Conservation (phyloP, 2,113 vertebrate species). For the Paradoxurus hermaphroditus region DNA sequence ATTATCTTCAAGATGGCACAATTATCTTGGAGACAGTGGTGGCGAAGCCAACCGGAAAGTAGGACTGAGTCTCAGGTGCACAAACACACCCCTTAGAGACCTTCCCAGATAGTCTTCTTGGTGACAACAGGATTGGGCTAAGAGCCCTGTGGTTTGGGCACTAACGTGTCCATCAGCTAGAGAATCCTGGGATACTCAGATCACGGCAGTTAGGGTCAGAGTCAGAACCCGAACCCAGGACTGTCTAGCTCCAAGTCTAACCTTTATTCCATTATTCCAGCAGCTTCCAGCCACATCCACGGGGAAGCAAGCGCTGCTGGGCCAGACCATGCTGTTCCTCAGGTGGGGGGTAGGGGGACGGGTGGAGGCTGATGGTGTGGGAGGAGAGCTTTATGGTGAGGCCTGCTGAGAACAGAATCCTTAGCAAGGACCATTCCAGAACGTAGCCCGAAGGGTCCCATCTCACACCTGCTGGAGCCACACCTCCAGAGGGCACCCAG, state of each 20-base stretch:
- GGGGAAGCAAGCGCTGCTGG: background rate
- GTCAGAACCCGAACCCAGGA: background rate
- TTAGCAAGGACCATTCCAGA: background rate
- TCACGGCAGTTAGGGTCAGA: background rate
- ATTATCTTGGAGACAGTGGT: background rate
- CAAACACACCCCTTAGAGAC: background rate
- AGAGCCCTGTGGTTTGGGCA: background rate
- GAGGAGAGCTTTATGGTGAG: background rate
- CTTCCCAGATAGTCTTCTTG: background rate
- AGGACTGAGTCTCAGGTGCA: background rate
- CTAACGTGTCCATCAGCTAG: background rate
- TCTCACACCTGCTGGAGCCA: background rate
- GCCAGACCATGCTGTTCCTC: rapidly evolving
- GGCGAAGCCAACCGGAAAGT: background rate
- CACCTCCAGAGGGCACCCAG: background rate
- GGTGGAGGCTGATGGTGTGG: background rate
- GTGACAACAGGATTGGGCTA: background rate
- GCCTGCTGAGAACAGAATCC: background rate
- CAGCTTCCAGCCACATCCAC: background rate
- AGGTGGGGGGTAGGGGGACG: background rate
- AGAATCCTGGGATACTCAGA: background rate
- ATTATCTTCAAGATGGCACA: background rate
- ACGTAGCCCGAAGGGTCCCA: background rate
- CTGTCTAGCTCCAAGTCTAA: background rate
- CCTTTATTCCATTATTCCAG: background rate